Conservation (phyloP, 1,140 invertebrate species). For the Penaeus vannamei region DNA sequence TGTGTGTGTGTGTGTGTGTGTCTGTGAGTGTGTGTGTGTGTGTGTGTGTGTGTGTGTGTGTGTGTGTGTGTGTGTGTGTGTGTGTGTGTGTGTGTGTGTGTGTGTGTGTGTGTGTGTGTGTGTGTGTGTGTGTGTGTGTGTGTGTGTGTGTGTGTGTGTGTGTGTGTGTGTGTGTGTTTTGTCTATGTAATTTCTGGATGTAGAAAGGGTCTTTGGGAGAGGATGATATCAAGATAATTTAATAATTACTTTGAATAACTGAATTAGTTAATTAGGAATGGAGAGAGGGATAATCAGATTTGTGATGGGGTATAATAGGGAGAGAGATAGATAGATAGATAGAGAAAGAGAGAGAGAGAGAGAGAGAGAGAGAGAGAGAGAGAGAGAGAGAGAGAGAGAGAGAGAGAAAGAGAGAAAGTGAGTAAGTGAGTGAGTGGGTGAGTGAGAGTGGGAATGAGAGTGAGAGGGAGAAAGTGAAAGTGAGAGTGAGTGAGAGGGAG, state of each 20-base stretch:
- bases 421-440: not conserved
- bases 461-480: not conserved
- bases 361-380: not conserved
- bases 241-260: no score
- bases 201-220: no score
- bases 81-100: constrained; percentile 25
- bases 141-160: no score
- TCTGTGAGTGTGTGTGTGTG: not conserved
- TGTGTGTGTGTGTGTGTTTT: no score
- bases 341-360: not conserved
- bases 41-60: constrained; percentile 14
- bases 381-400: not conserved
- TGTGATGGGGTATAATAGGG: no score
- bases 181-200: no score
- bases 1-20: no score
- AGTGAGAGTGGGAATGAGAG: not conserved
- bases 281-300: no score
- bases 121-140: constrained; percentile 23
- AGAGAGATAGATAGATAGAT: no score
- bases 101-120: constrained; percentile 20
- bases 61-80: constrained; percentile 25
- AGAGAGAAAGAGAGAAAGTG: not conserved
- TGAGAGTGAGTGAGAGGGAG: not conserved
- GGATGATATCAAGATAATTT: no score
- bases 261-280: no score